Evolutionary conservation across 92 coral and sea anemone species (phyloP).

Genomic region (Hydrozoanthus gracilis): DNA sequence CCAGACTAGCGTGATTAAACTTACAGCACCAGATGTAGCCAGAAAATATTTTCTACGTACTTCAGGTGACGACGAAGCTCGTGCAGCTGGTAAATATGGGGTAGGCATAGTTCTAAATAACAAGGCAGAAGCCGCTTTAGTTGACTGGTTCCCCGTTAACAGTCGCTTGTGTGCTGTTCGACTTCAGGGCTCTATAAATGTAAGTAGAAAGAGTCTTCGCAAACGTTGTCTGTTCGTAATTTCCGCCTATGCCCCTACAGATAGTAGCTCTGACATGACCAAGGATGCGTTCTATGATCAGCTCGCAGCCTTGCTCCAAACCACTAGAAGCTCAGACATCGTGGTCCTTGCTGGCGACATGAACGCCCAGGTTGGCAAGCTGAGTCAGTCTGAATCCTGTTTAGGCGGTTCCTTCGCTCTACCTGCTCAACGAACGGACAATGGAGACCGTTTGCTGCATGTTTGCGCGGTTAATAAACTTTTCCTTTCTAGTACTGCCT

Average conservation of each 20-base stretch:
- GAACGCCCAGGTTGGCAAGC: not conserved
- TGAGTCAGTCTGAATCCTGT: not conserved
- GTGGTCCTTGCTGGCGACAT: not conserved
- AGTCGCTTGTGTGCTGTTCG: not conserved
- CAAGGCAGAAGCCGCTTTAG: not conserved
- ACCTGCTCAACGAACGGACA: not conserved
- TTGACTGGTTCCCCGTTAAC: not conserved
- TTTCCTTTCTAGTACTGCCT: not conserved
- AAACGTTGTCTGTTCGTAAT: not conserved
- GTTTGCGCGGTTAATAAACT: not conserved
- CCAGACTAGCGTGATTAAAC: accelerated
- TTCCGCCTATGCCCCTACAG: not conserved
- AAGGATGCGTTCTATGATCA: not conserved
- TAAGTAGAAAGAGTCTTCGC: not conserved
- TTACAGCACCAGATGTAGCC: not conserved
- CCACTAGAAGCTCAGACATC: not conserved
- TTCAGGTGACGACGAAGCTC: not conserved
- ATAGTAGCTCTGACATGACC: not conserved
- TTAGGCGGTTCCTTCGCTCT: not conserved
- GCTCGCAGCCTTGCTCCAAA: not conserved
- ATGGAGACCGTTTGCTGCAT: not conserved
- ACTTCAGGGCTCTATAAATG: not conserved
- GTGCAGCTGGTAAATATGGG: not conserved
- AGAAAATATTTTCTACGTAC: not conserved
- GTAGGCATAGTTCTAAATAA: not conserved